A percentile compares a stretch with the other conserved stretches of the same genome.
Conservation (phyloP, 2,113 vertebrate species). For the Desmodus rotundus region DNA sequence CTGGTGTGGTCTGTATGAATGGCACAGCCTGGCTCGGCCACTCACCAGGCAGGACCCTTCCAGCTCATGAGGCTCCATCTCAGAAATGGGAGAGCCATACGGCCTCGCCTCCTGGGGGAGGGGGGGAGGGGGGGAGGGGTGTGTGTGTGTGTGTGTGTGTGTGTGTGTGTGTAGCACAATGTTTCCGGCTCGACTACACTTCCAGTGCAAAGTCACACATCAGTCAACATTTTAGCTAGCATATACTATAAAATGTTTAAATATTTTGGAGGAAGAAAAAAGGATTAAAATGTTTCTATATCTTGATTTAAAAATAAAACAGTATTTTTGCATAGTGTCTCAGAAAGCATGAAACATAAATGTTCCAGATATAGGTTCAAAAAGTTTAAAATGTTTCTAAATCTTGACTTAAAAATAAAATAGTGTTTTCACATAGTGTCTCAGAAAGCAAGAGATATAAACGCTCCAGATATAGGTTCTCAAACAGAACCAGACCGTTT, state of each 20-base stretch:
- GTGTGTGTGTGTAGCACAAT: not conserved
- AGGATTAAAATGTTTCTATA: not conserved
- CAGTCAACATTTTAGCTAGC: not conserved
- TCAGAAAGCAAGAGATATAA: slow-evolving; percentile 25
- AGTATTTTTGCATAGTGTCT: not conserved
- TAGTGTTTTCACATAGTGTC: not conserved
- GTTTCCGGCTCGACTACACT: not conserved
- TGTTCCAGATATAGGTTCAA: not conserved
- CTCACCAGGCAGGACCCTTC: not conserved
- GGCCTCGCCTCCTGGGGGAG: not conserved
- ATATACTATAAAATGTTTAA: not conserved
- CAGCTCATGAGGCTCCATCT: too few relatives aligned
- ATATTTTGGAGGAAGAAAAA: not conserved
- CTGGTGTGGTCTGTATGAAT: too few relatives aligned
- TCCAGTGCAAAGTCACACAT: not conserved
- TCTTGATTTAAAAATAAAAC: slow-evolving; percentile 42
- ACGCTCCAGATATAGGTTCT: not conserved
- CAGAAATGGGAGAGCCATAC: fast-evolving
- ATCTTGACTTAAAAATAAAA: slow-evolving; percentile 45
- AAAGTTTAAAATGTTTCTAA: not conserved
- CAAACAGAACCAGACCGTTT: slow-evolving; percentile 7
- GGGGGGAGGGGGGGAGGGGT: fast-evolving
- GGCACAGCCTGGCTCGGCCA: not conserved
- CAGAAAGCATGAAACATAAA: slow-evolving; percentile 22
- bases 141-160: not conserved